Evolutionary conservation across 2,888 invertebrate species (phyloP).

Genomic region (Drosophila demipolita): DNA sequence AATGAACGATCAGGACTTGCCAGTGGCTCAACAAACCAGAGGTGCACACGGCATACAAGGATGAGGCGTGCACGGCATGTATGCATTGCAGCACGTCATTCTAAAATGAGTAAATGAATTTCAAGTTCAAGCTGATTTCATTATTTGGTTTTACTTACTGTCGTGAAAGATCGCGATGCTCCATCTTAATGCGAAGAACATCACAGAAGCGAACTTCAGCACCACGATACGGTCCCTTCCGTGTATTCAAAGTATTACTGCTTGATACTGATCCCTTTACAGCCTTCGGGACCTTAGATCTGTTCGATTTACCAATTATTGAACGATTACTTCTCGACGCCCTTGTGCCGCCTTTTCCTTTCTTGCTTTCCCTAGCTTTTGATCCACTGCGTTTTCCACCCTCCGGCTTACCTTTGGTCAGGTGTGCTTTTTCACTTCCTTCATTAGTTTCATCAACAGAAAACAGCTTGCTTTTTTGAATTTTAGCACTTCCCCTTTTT

Average conservation of each 20-base stretch:
- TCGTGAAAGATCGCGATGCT: slow-evolving; percentile 62
- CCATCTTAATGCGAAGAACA: slow-evolving; percentile 73
- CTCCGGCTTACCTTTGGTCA: neutral
- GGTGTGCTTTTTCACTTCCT: neutral
- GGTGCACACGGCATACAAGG: slow-evolving; percentile 31
- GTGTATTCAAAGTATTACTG: neutral
- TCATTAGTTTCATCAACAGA: neutral
- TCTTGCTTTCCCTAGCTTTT: neutral
- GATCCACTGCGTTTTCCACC: neutral
- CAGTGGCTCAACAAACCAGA: slow-evolving; percentile 11
- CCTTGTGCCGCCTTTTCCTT: neutral
- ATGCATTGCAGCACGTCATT: slow-evolving; percentile 3
- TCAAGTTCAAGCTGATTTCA: neutral
- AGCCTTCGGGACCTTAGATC: slow-evolving; percentile 12
- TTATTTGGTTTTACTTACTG: slow-evolving; percentile 30
- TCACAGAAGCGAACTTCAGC: slow-evolving; percentile 73
- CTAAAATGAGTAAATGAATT: slow-evolving; percentile 6
- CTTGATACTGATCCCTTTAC: slow-evolving; percentile 32
- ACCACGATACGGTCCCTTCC: slow-evolving; percentile 41
- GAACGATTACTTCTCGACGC: neutral
- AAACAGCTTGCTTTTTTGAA: neutral
- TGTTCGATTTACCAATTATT: neutral
- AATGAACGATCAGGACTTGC: neutral
- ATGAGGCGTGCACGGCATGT: slow-evolving; percentile 6
- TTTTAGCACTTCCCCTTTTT: neutral